Evolutionary conservation across 2,113 vertebrate genomes (phyloP), one percentile per base, ranked within the genome.

Genomic region (Takifugu bimaculatus): DNA sequence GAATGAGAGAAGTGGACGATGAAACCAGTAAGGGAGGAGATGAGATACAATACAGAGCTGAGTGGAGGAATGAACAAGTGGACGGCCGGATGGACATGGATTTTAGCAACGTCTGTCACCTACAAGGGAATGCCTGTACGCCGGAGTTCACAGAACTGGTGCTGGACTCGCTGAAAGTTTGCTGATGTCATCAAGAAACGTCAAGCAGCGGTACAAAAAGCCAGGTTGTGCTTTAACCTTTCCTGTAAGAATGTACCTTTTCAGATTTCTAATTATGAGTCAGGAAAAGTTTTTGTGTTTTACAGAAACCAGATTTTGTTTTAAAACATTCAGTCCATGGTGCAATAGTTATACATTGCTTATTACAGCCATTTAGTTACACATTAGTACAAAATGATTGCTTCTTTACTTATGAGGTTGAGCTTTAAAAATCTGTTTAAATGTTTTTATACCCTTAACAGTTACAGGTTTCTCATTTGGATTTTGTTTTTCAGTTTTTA

Each of bases 211-310:
- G 32, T 65, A 2, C 20, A 56, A 54, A 68, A 60, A 56, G 57
- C 3, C 76, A 88, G 84, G 88, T 87, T 57, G 59, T 54, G 57
- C 26, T 63, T 51, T 1, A 61, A 72, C 4, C 55, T 72, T 63
- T 50, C 27, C 12, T 62, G 50, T 61, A 2, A 59, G 1, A 54
- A 4, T 26, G 49, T 1, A 2, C 47, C 15, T 39, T 10, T 13
- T 1, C 25, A 27, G 7, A 43, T 2, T 25, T n/a, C n/a, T 42
- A 9, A 14, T 47, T 5, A 6, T 49, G 13, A 9, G n/a, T 53
- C 29, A 39, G 35, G 20, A 2, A 39, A 39, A 39, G 35, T 39
- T 39, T 10, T 35, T 7, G 6, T 35, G 32, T 13, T 39, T 51
- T 32, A 65, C 15, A 57, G 11, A 58, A n/a, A 20, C 10, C 4